These are phyloP conservation scores for Scolopax rusticola DNA, from an alignment of 2,797 vertebrate species.

Conservation along the genomic window DNA sequence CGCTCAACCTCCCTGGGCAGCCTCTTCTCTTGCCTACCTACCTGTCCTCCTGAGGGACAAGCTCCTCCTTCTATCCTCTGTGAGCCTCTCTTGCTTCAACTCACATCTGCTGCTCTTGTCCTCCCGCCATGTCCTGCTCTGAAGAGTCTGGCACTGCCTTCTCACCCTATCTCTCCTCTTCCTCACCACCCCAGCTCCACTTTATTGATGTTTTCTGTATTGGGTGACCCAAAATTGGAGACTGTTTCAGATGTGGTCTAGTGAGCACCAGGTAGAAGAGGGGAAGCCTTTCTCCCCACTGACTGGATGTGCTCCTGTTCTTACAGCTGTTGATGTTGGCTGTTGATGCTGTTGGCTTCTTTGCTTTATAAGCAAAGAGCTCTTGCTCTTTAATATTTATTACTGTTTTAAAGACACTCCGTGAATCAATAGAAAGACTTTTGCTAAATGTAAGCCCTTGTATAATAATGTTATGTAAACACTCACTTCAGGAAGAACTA, in stretches of 20 bases:
- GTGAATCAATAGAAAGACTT: not conserved
- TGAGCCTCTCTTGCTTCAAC: not conserved
- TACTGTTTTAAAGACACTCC: not conserved
- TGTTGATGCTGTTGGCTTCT: not conserved
- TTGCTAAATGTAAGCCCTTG: not conserved
- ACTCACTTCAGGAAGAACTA: not conserved
- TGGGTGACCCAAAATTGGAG: not conserved
- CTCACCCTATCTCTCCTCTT: not conserved
- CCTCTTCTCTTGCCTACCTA: not conserved
- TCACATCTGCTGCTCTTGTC: not conserved
- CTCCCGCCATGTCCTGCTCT: not conserved
- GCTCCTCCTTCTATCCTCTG: not conserved
- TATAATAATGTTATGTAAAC: not conserved
- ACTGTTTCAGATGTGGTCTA: not conserved
- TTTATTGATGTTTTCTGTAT: not conserved
- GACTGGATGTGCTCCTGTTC: not conserved
- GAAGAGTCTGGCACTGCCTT: not conserved
- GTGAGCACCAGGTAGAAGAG: not conserved
- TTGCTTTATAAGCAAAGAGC: not conserved
- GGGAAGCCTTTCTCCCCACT: not conserved
- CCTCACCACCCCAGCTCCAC: not conserved
- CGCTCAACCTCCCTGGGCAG: not conserved
- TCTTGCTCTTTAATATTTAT: not conserved
- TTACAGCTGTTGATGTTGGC: not conserved
- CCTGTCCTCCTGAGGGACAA: not conserved